Base-by-base conservation (phyloP, 1,140 invertebrate species). In the Apis laboriosa region DNA sequence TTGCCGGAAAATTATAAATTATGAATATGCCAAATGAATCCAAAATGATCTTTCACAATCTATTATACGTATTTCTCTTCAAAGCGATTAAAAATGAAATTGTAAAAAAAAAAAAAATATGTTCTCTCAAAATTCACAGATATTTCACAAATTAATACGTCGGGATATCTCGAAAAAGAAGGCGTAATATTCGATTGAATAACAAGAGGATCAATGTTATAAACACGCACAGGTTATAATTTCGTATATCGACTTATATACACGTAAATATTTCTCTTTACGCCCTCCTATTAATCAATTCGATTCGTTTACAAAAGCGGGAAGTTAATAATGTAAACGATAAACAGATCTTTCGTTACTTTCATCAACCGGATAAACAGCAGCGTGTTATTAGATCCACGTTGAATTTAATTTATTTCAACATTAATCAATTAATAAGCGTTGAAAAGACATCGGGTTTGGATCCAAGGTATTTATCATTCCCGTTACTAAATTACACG, bases 371-470 rank as follows among this genome's bases (percentile, higher is more conserved):
- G 43, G 13, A 19, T 66, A 19, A 34, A 19, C 9, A 34, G 15
- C 19, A 17, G 17, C 4, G 19, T 28, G 8, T 24, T 71, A 13
- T 67, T 43, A 3, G 15, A 43, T 67, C 19, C 34, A 34, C 9
- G 21, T 21, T 49, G 15, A 28, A 53, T 71, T 53, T 71, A 24
- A 28, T 71, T 71, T 55, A 28, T 53, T 70, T 28, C n/a, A 49
- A 70, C 7, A 24, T 70, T 70, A 24, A 70, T 71, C 49, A 71
- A 71, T 71, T 55, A 71, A 53, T 13, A 53, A 70, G 12, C 49
- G 11, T 11, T 17, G n/a, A 55, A 24, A 71, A 55, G n/a, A 53
- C 13, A 55, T 11, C 49, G 34, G 34, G 34, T n/a, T 21, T 19
- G 13, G 24, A 11, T 71, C 24, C 43, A 12, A 17, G 49, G 4